These are phyloP conservation scores for Catalaphyllia jardinei DNA, from an alignment of 64 coral and sea anemone species.

Conservation along the genomic window DNA sequence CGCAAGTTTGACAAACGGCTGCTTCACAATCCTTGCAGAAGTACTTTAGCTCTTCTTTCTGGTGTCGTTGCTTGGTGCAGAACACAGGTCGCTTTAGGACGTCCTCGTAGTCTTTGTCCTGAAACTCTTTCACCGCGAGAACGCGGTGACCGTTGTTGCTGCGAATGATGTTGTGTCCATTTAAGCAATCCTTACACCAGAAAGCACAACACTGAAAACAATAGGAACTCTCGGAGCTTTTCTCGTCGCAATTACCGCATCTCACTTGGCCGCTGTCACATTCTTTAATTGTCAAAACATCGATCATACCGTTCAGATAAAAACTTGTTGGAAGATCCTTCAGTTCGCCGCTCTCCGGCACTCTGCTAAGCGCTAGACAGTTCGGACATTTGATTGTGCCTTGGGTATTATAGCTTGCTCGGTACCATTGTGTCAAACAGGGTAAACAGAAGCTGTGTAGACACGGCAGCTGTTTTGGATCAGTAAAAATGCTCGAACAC, in stretches of 20 bases:
- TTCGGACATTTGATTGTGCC: background rate
- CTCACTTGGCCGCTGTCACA: background rate
- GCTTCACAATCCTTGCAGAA: background rate
- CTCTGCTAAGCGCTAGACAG: background rate
- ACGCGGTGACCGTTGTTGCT: background rate
- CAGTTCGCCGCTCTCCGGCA: background rate
- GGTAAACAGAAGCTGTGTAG: slow-evolving; percentile 4
- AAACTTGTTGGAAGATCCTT: slow-evolving; percentile 9
- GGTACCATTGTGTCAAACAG: background rate
- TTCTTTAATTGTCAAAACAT: slow-evolving; percentile 8
- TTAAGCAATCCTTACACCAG: background rate
- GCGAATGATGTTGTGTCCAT: background rate
- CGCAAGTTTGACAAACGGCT: background rate
- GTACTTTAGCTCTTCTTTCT: background rate
- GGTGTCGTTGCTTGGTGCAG: background rate
- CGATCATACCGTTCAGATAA: background rate
- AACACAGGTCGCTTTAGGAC: slow-evolving; percentile 5
- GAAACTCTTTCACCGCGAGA: slow-evolving; percentile 25
- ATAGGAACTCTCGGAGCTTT: background rate
- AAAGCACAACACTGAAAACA: background rate
- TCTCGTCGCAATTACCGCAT: slow-evolving; percentile 23
- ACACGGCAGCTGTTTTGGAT: slow-evolving; percentile 18
- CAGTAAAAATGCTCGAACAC: background rate
- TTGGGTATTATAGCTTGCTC: background rate
- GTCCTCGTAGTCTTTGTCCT: slow-evolving; percentile 16